Conservation (phyloP, 2,797 vertebrate species). For the Cuculus canorus region DNA sequence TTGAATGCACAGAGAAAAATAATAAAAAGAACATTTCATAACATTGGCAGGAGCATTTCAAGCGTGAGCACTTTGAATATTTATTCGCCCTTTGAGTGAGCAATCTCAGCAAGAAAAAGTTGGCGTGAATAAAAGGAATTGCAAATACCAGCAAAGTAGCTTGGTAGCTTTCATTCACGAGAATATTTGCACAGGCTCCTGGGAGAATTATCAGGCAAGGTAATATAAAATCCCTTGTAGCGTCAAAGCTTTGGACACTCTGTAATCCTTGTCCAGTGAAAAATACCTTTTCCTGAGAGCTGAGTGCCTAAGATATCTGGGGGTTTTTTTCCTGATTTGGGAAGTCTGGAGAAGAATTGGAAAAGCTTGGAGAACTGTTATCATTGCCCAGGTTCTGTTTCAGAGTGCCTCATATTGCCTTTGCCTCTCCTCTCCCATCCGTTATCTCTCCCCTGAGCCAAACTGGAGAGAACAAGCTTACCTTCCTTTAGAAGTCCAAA, state of each 20-base stretch:
- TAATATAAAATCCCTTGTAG: slow-evolving; percentile 11
- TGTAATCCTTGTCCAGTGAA: neutral
- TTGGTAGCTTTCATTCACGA: neutral
- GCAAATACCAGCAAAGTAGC: neutral
- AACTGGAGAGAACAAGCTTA: neutral
- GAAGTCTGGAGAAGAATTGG: neutral
- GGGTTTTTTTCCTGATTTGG: neutral
- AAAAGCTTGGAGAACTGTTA: neutral
- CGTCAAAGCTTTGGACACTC: neutral
- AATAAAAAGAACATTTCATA: slow-evolving; percentile 10
- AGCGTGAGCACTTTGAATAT: slow-evolving; percentile 38
- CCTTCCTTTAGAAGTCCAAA: neutral
- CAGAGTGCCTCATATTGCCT: rapidly evolving
- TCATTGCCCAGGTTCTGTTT: neutral
- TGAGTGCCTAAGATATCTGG: neutral
- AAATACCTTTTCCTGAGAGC: neutral
- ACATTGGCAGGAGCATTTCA: neutral
- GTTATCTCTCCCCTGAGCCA: neutral
- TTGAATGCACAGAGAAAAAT: neutral
- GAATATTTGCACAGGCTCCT: slow-evolving; percentile 33
- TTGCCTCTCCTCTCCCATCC: neutral
- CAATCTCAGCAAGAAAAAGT: slow-evolving; percentile 25
- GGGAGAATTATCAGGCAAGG: slow-evolving; percentile 3
- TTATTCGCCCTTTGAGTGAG: slow-evolving; percentile 46
- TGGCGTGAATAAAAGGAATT: slow-evolving; percentile 17